Evolutionary conservation across 2,797 vertebrate species (phyloP).

Genomic region (Platyrinchus mystaceus): DNA sequence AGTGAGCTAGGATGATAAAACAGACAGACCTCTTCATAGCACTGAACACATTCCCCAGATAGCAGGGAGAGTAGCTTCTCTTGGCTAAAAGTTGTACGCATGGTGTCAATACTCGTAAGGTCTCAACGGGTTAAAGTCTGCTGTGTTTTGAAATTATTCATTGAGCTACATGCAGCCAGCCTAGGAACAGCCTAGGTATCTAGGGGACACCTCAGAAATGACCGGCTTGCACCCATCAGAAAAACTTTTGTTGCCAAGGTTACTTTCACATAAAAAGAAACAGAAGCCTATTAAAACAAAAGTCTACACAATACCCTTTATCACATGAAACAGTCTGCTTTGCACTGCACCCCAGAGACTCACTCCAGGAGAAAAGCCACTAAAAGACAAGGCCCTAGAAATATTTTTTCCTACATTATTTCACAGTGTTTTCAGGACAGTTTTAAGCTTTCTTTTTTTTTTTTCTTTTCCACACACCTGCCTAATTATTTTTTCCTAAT

Average conservation of each 20-base stretch:
- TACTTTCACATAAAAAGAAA: neutral
- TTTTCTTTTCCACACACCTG: accelerated
- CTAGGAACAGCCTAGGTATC: neutral
- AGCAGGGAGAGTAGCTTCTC: neutral
- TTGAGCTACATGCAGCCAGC: accelerated
- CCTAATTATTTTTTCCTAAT: neutral
- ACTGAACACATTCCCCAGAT: neutral
- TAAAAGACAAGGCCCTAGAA: neutral
- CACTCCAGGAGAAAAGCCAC: neutral
- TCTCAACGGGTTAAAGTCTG: neutral
- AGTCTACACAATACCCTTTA: neutral
- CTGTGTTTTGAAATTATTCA: neutral
- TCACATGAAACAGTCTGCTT: neutral
- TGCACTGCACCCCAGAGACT: neutral
- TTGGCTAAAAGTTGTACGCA: neutral
- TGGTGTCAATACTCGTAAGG: accelerated
- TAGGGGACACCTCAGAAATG: neutral
- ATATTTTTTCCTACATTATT: neutral
- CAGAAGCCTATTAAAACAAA: neutral
- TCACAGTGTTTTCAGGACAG: neutral
- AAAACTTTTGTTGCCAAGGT: neutral
- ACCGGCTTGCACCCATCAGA: accelerated
- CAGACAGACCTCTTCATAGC: neutral
- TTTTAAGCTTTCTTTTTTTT: neutral
- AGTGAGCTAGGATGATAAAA: neutral